phyloP scores from a whole-genome alignment of 2,113 vertebrate genomes.

The Saccopteryx bilineata region DNA sequence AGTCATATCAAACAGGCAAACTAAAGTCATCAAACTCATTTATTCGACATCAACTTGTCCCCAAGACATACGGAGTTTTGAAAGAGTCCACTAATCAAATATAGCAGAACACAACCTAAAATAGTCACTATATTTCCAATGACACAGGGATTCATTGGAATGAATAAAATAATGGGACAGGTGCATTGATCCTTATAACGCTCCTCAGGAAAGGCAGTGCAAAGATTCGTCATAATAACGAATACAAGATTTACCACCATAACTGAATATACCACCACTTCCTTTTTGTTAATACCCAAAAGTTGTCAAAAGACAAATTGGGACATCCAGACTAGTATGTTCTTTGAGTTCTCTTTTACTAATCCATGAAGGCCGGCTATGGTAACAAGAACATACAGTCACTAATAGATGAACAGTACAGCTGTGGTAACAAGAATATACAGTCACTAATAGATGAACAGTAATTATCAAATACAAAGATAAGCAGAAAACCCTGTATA shows the following conservation, averaged over 20 bases:
- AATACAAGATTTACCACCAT: not conserved
- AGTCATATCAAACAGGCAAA: constrained; percentile 15
- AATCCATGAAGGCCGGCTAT: not conserved
- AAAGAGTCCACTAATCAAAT: not conserved
- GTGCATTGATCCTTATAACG: not conserved
- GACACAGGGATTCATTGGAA: not conserved
- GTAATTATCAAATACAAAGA: not conserved
- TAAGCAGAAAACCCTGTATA: not conserved
- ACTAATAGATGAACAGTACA: not conserved
- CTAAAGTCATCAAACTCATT: constrained; percentile 21
- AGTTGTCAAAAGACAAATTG: constrained; percentile 12
- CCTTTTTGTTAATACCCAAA: constrained; percentile 16
- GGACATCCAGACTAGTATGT: not conserved
- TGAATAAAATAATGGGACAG: not conserved
- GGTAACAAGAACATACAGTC: not conserved
- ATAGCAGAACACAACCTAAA: not conserved
- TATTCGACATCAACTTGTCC: not conserved
- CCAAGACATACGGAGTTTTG: not conserved
- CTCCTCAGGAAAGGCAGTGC: not conserved
- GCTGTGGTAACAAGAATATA: not conserved
- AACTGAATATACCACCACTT: not conserved
- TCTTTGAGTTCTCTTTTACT: not conserved
- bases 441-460: not conserved
- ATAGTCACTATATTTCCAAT: not conserved
- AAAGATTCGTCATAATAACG: not conserved